A percentile compares a stretch with the other conserved stretches of the same genome.
phyloP scores from a whole-genome alignment of 1,140 invertebrate genomes.

The Teleogryllus occipitalis region DNA sequence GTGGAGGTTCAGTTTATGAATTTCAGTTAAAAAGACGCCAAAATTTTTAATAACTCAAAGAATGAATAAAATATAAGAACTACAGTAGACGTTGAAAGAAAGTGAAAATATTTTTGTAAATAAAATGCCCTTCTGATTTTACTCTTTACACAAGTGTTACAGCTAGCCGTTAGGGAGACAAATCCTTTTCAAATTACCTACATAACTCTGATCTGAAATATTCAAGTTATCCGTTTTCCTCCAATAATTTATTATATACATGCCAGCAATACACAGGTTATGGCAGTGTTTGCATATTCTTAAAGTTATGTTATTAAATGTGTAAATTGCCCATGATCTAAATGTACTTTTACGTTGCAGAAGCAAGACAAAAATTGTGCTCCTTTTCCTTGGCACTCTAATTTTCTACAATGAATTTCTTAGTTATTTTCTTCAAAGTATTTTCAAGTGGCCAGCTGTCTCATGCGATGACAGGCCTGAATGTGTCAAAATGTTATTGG shows the following conservation, averaged over 20 bases:
- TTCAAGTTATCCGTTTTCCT: too few species aligned
- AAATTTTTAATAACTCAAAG: too few species aligned
- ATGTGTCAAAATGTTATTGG: conserved; percentile 65
- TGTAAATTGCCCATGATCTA: too few species aligned
- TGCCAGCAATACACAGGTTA: neutral
- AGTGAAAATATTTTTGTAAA: neutral
- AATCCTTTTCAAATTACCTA: too few species aligned
- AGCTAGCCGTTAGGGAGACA: too few species aligned
- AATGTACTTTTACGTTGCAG: neutral
- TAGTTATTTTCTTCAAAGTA: conserved; percentile 8
- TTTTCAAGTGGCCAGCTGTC: conserved; percentile 44
- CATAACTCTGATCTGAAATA: too few species aligned
- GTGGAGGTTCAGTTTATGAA: too few species aligned
- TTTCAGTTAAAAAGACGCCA: too few species aligned
- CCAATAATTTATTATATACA: neutral
- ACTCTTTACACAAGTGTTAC: too few species aligned
- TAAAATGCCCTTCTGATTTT: too few species aligned
- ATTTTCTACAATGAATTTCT: conserved; percentile 18
- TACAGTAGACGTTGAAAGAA: neutral
- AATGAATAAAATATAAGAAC: too few species aligned
- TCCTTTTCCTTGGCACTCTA: conserved; percentile 3
- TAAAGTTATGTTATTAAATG: too few species aligned
- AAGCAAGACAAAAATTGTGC: conserved; percentile 8
- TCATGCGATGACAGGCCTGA: conserved; percentile 38
- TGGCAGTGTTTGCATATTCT: neutral